These are phyloP conservation scores for Hybognathus amarus DNA, from an alignment of 2,797 vertebrate species.

Conservation along the genomic window DNA sequence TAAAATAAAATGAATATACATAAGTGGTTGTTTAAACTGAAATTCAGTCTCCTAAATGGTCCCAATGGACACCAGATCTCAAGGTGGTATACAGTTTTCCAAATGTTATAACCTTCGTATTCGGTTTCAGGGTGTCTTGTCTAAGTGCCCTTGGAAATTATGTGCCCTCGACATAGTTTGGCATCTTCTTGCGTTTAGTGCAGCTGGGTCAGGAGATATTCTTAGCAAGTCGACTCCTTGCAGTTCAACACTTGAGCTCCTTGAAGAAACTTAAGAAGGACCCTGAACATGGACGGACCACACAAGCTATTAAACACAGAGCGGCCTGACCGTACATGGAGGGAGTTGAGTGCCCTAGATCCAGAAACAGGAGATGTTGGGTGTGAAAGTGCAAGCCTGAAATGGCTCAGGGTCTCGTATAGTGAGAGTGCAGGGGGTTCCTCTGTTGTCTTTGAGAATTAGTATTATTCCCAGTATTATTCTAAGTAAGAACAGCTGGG, in stretches of 20 bases:
- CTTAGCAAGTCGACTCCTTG: constrained; percentile 70
- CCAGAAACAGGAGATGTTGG: constrained; percentile 27
- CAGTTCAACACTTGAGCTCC: constrained; percentile 60
- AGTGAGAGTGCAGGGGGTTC: constrained; percentile 25
- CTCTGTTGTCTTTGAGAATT: background rate
- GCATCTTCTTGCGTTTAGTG: constrained; percentile 68
- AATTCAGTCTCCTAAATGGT: background rate
- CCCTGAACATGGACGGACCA: constrained; percentile 40
- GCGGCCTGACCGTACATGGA: constrained; percentile 66
- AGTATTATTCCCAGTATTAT: background rate
- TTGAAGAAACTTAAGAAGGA: constrained; percentile 74
- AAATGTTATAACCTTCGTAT: constrained; percentile 39
- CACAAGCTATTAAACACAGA: constrained; percentile 55
- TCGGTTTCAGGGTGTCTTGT: constrained; percentile 52
- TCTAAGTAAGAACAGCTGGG: background rate
- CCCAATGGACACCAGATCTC: background rate
- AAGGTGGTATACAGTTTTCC: background rate
- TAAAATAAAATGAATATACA: background rate
- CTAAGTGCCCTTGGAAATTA: constrained; percentile 56
- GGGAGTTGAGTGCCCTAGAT: constrained; percentile 28
- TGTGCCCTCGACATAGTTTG: constrained; percentile 70
- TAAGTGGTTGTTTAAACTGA: background rate
- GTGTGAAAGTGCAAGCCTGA: constrained; percentile 32
- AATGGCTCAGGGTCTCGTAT: constrained; percentile 23
- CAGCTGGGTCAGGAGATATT: constrained; percentile 67